A percentile compares a stretch with the other conserved stretches of the same genome.
Conservation (phyloP, 2,113 vertebrate genomes). For the Ptilonorhynchus violaceus region DNA sequence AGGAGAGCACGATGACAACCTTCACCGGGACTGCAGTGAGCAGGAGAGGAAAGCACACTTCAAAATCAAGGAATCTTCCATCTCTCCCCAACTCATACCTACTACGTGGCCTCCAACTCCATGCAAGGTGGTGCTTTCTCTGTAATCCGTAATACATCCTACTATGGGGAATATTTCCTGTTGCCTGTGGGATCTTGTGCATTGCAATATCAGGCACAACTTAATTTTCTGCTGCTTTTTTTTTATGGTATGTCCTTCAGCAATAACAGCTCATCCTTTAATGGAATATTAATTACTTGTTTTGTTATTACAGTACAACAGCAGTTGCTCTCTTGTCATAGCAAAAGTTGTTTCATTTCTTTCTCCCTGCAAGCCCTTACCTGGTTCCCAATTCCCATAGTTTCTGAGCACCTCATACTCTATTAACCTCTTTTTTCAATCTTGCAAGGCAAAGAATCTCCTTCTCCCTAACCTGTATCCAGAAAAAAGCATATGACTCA, state of each 20-base stretch:
- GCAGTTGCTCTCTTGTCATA: background rate
- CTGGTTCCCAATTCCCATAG: background rate
- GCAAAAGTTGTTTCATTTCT: background rate
- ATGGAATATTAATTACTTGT: background rate
- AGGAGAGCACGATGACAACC: background rate
- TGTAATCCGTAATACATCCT: background rate
- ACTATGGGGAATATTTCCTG: background rate
- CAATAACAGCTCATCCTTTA: background rate
- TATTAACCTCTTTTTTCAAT: background rate
- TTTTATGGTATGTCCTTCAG: background rate
- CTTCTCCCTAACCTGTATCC: background rate
- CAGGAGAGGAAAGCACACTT: background rate
- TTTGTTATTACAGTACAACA: background rate
- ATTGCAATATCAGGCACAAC: background rate
- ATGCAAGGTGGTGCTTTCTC: background rate
- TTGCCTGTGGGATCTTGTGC: background rate
- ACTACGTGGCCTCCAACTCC: background rate
- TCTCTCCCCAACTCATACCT: background rate
- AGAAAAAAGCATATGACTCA: background rate
- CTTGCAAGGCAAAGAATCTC: background rate
- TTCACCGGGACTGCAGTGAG: rapidly evolving
- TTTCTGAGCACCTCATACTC: background rate
- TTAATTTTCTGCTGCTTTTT: background rate
- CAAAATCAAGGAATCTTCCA: background rate
- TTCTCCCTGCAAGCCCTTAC: background rate